phyloP scores from a whole-genome alignment of 2,888 invertebrate species.

The Hemistola chrysoprasaria region DNA sequence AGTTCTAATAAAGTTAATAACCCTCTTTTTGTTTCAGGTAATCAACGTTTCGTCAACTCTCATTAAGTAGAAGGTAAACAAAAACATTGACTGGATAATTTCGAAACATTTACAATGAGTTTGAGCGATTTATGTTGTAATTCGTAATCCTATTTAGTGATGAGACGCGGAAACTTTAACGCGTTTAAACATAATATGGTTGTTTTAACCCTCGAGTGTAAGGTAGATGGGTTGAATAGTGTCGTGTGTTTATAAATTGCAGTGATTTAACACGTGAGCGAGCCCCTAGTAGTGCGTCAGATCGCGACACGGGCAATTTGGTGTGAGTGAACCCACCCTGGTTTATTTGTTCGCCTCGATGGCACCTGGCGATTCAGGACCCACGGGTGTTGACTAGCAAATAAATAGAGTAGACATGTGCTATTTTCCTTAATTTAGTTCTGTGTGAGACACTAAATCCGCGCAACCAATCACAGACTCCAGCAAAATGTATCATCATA shows the following conservation, averaged over 20 bases:
- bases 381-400: conserved; percentile 42
- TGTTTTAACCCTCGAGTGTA: conserved; percentile 42
- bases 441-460: too few relatives aligned
- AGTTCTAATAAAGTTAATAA: conserved; percentile 40
- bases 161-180: conserved; percentile 44
- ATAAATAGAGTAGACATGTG: conserved; percentile 39
- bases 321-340: conserved; percentile 60
- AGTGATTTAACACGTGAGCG: conserved; percentile 71
- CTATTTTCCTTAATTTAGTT: too few relatives aligned
- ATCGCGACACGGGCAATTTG: conserved; percentile 76
- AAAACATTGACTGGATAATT: conserved; percentile 36
- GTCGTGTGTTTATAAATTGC: conserved; percentile 57
- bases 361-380: conserved; percentile 67
- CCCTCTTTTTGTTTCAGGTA: conserved; percentile 71
- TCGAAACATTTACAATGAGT: conserved; percentile 3
- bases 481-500: too few relatives aligned
- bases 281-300: conserved; percentile 69
- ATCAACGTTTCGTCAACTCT: conserved; percentile 41
- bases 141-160: conserved; percentile 45
- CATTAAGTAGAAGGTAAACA: conserved; percentile 36
- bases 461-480: too few relatives aligned
- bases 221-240: conserved; percentile 44
- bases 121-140: conserved; percentile 29
- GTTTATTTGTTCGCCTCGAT: conserved; percentile 59
- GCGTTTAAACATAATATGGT: conserved; percentile 46